These are phyloP conservation scores for Cercopithecus mona DNA, from an alignment of 2,113 vertebrate genomes.

Conservation along the genomic window DNA sequence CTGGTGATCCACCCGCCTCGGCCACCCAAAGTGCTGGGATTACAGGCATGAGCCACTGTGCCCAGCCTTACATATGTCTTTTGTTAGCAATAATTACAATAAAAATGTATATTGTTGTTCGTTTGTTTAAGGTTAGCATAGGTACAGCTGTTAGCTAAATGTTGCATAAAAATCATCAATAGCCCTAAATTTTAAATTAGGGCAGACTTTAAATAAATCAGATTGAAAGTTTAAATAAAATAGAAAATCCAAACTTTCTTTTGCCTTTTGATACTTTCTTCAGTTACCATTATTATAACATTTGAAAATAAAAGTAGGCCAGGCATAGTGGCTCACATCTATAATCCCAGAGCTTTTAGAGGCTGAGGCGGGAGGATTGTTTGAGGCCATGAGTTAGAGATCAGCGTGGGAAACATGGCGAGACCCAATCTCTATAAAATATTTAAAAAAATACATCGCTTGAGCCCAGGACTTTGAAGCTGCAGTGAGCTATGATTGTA, in stretches of 20 bases:
- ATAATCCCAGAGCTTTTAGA: too few relatives aligned
- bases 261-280: background rate
- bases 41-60: too few relatives aligned
- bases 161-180: background rate
- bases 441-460: too few relatives aligned
- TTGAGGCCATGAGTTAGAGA: too few relatives aligned
- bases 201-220: conserved; percentile 10
- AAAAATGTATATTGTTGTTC: background rate
- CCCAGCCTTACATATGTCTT: background rate
- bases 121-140: background rate
- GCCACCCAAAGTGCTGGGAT: too few relatives aligned
- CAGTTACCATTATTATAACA: background rate
- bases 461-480: too few relatives aligned
- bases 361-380: rapidly evolving
- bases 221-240: conserved; percentile 24
- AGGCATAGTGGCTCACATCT: too few relatives aligned
- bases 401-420: too few relatives aligned
- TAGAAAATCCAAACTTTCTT: conserved; percentile 1
- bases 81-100: background rate
- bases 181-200: background rate
- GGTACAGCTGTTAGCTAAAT: background rate
- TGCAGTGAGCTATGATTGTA: too few relatives aligned
- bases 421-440: too few relatives aligned
- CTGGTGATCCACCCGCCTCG: too few relatives aligned
- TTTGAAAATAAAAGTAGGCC: background rate